Conservation (phyloP, 2,797 vertebrate species). For the Eospalax fontanierii region DNA sequence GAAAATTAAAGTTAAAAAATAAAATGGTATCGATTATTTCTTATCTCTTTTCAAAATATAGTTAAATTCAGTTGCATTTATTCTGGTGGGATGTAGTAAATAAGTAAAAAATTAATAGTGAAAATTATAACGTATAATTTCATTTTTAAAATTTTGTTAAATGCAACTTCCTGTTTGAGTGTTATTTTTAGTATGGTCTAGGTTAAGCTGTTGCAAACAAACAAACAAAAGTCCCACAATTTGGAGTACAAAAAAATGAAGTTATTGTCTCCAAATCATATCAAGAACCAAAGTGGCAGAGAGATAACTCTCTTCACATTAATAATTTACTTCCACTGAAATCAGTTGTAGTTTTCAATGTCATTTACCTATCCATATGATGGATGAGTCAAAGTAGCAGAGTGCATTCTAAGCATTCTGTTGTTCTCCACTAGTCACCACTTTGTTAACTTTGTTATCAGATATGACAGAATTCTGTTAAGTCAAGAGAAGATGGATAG, state of each 20-base stretch:
- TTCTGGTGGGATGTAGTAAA: neutral
- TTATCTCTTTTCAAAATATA: neutral
- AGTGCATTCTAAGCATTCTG: neutral
- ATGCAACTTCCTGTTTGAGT: slow-evolving; percentile 17
- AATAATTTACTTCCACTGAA: neutral
- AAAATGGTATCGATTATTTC: neutral
- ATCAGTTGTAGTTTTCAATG: neutral
- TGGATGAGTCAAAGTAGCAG: neutral
- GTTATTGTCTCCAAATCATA: neutral
- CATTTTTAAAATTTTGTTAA: slow-evolving; percentile 20
- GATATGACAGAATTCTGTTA: neutral
- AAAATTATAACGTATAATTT: slow-evolving; percentile 35
- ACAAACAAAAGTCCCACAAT: neutral
- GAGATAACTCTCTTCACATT: neutral
- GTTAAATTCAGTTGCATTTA: neutral
- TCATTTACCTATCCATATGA: neutral
- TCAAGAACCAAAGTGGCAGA: neutral
- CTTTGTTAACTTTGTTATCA: neutral
- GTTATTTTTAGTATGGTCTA: neutral
- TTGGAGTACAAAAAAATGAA: neutral
- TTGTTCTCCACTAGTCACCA: neutral
- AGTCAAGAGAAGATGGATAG: neutral
- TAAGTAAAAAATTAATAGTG: slow-evolving; percentile 17
- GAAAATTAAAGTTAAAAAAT: neutral
- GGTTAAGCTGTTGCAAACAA: neutral